phyloP scores from a whole-genome alignment of 2,113 vertebrate genomes.

The Orycteropus afer region DNA sequence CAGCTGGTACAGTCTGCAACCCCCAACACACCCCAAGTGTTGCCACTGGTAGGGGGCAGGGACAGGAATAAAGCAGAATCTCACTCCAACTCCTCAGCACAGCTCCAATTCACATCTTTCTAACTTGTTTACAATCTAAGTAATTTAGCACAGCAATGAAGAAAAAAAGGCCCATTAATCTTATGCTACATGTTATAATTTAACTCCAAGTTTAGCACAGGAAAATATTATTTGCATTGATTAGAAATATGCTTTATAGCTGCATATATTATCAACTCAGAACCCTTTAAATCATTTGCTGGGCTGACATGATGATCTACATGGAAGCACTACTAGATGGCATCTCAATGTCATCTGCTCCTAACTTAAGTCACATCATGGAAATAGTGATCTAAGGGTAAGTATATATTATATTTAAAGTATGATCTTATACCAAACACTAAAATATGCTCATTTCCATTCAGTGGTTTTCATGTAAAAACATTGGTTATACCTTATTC shows the following conservation, averaged over 20 bases:
- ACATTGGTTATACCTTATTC: not conserved
- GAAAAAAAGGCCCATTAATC: conserved; percentile 20
- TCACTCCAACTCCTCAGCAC: not conserved
- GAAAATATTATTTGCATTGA: conserved; percentile 65
- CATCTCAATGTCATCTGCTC: not conserved
- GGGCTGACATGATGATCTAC: not conserved
- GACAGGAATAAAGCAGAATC: not conserved
- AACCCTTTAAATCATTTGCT: conserved; percentile 31
- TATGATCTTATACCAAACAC: not conserved
- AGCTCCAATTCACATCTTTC: not conserved
- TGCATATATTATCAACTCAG: conserved; percentile 58
- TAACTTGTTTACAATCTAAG: conserved; percentile 52
- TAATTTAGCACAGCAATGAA: conserved; percentile 29
- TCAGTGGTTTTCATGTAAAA: not conserved
- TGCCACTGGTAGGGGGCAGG: not conserved
- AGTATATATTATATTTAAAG: not conserved
- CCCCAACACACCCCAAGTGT: too few relatives aligned
- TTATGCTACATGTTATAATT: conserved; percentile 27
- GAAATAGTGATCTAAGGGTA: not conserved
- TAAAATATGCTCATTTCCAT: not conserved
- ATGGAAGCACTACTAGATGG: not conserved
- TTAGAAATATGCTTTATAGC: conserved; percentile 63
- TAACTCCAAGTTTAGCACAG: conserved; percentile 33
- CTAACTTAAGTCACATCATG: not conserved
- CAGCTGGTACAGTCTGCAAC: too few relatives aligned